Percentiles rank a stretch among this genome's conserved stretches.
Conservation (phyloP, 2,797 vertebrate species). For the Parauchenoglanis ngamensis region DNA sequence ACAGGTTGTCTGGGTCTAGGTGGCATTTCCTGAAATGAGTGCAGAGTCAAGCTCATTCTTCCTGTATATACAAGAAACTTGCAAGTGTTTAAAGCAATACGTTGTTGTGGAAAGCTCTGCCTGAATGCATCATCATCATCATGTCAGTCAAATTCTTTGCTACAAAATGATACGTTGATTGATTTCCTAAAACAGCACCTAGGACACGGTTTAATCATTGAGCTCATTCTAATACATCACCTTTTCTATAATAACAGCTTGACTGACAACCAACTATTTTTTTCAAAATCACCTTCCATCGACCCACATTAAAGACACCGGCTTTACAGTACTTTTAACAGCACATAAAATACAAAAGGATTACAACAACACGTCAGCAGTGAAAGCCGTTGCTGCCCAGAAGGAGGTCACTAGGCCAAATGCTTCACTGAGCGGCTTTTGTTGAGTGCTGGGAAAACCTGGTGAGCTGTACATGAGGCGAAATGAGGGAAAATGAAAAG, state of each 20-base stretch:
- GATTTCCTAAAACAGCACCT: no score
- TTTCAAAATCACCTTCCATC: neutral
- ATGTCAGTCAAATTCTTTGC: neutral
- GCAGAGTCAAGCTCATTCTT: neutral
- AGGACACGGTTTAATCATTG: neutral
- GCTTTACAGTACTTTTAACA: neutral
- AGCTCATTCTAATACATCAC: neutral
- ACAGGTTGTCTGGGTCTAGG: neutral
- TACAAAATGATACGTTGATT: neutral
- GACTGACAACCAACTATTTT: neutral
- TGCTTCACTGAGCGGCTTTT: constrained; percentile 7
- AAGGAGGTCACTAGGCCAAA: neutral
- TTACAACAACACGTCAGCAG: neutral
- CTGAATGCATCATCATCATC: neutral
- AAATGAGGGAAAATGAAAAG: no score
- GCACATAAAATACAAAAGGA: neutral
- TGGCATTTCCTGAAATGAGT: neutral
- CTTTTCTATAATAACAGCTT: neutral
- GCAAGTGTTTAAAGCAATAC: neutral
- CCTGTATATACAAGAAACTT: neutral
- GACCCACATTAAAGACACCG: neutral
- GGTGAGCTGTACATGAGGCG: neutral
- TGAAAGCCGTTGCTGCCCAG: neutral
- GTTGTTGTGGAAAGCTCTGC: neutral
- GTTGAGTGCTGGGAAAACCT: constrained; percentile 13